These are phyloP conservation scores for Protonemura montana DNA, from an alignment of 2,888 invertebrate species.

Conservation along the genomic window DNA sequence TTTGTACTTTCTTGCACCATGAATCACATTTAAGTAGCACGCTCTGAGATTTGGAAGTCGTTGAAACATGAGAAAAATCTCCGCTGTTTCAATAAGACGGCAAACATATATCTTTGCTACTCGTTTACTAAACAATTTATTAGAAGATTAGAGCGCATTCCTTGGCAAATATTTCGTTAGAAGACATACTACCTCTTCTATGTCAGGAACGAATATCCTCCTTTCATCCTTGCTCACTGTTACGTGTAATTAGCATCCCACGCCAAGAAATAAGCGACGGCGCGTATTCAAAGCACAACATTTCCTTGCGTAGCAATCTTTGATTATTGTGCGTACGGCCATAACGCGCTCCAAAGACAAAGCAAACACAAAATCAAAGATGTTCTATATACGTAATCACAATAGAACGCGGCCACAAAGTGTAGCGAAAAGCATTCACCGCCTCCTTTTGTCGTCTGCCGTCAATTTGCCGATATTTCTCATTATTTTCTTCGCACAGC, in stretches of 20 bases:
- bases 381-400: not conserved
- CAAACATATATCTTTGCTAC: too few species aligned
- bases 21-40: too few species aligned
- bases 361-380: not conserved
- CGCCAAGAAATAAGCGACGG: not conserved
- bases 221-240: not conserved
- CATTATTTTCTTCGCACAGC: not conserved
- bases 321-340: not conserved
- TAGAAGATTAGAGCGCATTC: too few species aligned
- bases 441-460: not conserved
- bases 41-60: too few species aligned
- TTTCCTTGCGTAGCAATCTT: not conserved
- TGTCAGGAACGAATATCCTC: not conserved
- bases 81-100: too few species aligned
- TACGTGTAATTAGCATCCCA: not conserved
- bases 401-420: not conserved
- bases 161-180: too few species aligned
- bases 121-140: too few species aligned
- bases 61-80: too few species aligned
- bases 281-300: not conserved
- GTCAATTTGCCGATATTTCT: slow-evolving; percentile 4
- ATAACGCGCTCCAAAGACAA: not conserved
- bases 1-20: too few species aligned
- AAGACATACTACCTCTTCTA: too few species aligned
- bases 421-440: not conserved